A percentile compares a stretch with the other conserved stretches of the same genome.
Evolutionary conservation across 2,888 invertebrate species (phyloP).

Genomic region (Apantesis nais): DNA sequence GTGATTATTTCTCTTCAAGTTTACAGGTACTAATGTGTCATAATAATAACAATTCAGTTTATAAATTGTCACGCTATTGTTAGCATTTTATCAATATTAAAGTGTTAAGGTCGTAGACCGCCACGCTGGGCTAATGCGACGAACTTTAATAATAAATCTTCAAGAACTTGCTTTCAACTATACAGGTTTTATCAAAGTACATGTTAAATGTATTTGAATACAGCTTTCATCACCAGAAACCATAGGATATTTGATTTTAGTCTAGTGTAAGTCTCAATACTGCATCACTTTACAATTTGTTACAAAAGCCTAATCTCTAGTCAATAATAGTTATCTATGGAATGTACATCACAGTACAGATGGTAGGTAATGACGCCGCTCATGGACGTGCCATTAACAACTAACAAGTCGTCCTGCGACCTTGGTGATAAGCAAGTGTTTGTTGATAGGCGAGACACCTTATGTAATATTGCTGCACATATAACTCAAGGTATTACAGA

Average conservation of each 20-base stretch:
- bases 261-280: neutral
- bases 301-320: slow-evolving; percentile 28
- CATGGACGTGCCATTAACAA: slow-evolving; percentile 68
- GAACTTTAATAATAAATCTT: neutral
- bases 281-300: neutral
- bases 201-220: neutral
- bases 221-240: neutral
- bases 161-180: neutral
- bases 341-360: slow-evolving; percentile 59
- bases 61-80: neutral
- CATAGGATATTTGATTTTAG: neutral
- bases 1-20: neutral
- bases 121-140: neutral
- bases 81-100: neutral
- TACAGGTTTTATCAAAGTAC: neutral
- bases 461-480: slow-evolving; percentile 63
- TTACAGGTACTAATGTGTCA: neutral
- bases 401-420: slow-evolving; percentile 68
- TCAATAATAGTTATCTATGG: slow-evolving; percentile 70
- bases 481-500: slow-evolving; percentile 52
- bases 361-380: slow-evolving; percentile 57
- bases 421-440: slow-evolving; percentile 74
- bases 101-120: neutral
- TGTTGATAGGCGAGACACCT: slow-evolving; percentile 58
- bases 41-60: neutral